Evolutionary conservation across 2,797 vertebrate genomes (phyloP).

Genomic region (Sebastes kiyomatsui): DNA sequence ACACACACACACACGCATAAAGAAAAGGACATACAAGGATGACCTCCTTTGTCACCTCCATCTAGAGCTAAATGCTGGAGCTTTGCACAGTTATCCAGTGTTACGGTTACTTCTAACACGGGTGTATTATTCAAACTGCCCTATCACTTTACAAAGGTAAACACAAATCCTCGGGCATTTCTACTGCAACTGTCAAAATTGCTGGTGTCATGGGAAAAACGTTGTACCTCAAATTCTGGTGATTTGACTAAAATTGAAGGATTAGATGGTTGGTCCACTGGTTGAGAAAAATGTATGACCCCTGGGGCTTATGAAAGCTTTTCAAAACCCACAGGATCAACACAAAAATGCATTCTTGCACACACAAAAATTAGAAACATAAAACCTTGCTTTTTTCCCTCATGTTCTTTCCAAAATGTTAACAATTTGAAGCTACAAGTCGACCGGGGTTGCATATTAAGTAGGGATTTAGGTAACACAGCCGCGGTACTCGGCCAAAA

Average conservation of each 20-base stretch:
- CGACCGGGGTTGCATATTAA: background rate
- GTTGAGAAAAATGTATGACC: slow-evolving; percentile 1
- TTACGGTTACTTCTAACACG: background rate
- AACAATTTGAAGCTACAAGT: background rate
- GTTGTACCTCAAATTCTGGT: background rate
- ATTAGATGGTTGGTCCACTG: slow-evolving; percentile 1
- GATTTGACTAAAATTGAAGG: slow-evolving; percentile 18
- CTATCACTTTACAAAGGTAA: background rate
- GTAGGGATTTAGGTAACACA: background rate
- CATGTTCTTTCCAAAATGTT: background rate
- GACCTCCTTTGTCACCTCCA: slow-evolving; percentile 34
- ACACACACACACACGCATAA: slow-evolving; percentile 16
- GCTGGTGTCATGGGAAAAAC: slow-evolving; percentile 5
- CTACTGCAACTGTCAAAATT: background rate
- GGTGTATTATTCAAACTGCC: background rate
- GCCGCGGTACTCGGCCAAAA: background rate
- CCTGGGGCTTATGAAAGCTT: background rate
- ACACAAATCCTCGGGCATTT: background rate
- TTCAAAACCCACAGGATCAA: slow-evolving; percentile 20
- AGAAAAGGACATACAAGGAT: slow-evolving; percentile 24
- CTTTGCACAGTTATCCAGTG: background rate
- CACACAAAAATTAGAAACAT: slow-evolving; percentile 21
- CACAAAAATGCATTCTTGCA: background rate
- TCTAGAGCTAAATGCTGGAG: background rate
- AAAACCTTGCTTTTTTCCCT: background rate